Base-by-base conservation (phyloP, 2,888 invertebrate genomes). In the Ochlodes sylvanus region DNA sequence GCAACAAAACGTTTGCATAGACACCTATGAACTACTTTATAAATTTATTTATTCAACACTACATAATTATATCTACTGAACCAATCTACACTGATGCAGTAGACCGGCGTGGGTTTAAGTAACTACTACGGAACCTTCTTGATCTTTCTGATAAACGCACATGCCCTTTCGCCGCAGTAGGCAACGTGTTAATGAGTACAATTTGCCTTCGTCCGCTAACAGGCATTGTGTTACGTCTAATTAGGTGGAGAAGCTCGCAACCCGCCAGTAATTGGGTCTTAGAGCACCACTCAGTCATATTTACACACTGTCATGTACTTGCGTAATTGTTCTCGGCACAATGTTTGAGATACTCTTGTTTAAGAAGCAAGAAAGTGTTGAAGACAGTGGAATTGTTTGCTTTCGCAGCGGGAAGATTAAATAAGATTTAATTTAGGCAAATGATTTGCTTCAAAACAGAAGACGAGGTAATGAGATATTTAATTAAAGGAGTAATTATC, bases 151-250 rank as follows among this genome's bases (percentile, higher is more conserved):
- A 12, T 50, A 50, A 15, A 47, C 19, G 50, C 50, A 50, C 19
- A 19, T 50, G 19, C 1, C 19, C 15, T 44, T 15, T 44, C 15
- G 7, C 14, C 5, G 27, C 27, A 7, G 17, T 2, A 47, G 44
- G 9, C 44, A 50, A 50, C 19, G 67, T 68, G 73, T 69, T 71
- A 74, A 75, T 71, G 63, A 64, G 41, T 63, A 67, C 72, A 75
- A 71, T 75, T 75, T 56, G 70, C 70, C 47, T 71, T 57, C 47
- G 61, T 63, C 38, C 55, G 62, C 73, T 72, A 73, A 72, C 60
- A 63, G 70, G 73, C 67, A 68, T 69, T 68, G 72, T 66, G 70
- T 68, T 72, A 68, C 71, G 56, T 64, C 63, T 70, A 71, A 72
- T 72, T 72, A 72, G 63, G 54, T 55, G 64, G 41, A 63, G 68